Base-by-base conservation (phyloP, 2,113 vertebrate genomes). In the Sylvilagus bachmani region DNA sequence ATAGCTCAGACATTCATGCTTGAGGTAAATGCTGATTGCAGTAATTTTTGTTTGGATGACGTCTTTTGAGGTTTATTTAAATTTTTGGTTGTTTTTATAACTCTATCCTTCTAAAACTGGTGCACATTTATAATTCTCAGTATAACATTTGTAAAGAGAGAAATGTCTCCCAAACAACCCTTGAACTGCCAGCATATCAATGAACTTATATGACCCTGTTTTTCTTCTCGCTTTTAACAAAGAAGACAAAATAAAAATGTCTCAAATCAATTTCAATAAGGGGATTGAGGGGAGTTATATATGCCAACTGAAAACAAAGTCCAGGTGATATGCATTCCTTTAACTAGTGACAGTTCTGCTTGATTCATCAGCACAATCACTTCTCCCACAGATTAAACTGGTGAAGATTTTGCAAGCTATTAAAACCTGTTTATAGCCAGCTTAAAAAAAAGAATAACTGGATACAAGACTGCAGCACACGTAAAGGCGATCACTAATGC, bases 341-440 rank as follows among this genome's bases (percentile, higher is more conserved):
- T 81, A 36, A 87, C 86, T 86, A 61, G 0, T 53, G 25, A 86
- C 27, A 78, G 8, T 73, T 25, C 29, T 70, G 11, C 85, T 70
- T 64, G 79, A 85, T 21, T 81, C 31, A 83, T 94, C 64, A 84
- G 71, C 31, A 87, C 62, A 61, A 86, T 53, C 31, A 36, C n/a
- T n/a, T 21, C 81, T 19, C 31, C 27, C 44, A 55, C 79, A 90
- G n/a, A 61, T 0, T 95, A 70, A 92, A 31, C 51, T 90, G 71
- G 64, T 86, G 24, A 92, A n/a, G 36, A 79, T 90, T 92, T 67
- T 92, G 81, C 58, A 81, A 93, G 85, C 91, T 91, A 86, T 64
- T 64, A 91, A 55, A 58, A 83, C 86, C 64, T 74, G 67, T 91
- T 86, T 70, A 89, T 36, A 70, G 75, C 16, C 19, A 53, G 27